These are phyloP conservation scores for Falcunculus frontatus DNA, from an alignment of 2,113 vertebrate species.

Conservation along the genomic window DNA sequence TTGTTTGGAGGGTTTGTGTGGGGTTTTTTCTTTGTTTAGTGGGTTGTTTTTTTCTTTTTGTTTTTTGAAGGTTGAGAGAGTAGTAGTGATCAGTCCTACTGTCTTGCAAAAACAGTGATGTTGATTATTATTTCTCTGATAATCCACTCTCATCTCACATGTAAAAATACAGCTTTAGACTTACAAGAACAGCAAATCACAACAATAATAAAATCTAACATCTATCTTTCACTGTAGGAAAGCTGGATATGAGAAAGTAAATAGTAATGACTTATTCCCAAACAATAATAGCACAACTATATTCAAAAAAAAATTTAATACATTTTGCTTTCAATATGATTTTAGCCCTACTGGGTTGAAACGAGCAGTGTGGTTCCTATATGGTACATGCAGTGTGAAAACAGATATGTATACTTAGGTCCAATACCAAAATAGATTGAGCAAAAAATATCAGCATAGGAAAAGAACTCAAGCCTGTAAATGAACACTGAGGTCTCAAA, in stretches of 20 bases:
- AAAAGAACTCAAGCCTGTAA: neutral
- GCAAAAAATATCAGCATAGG: neutral
- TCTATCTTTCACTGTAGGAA: neutral
- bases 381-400: neutral
- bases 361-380: neutral
- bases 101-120: neutral
- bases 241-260: neutral
- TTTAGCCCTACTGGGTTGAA: neutral
- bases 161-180: neutral
- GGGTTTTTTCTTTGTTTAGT: fast-evolving
- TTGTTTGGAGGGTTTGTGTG: neutral
- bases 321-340: neutral
- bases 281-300: neutral
- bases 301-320: neutral
- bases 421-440: neutral
- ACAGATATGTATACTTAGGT: neutral
- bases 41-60: fast-evolving
- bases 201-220: neutral
- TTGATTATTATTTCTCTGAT: neutral
- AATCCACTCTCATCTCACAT: neutral
- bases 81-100: neutral
- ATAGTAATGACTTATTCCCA: neutral
- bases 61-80: neutral
- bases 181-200: neutral
- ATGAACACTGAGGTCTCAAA: neutral